phyloP scores from a whole-genome alignment of 2,888 invertebrate species.

The Aricia artaxerxes region DNA sequence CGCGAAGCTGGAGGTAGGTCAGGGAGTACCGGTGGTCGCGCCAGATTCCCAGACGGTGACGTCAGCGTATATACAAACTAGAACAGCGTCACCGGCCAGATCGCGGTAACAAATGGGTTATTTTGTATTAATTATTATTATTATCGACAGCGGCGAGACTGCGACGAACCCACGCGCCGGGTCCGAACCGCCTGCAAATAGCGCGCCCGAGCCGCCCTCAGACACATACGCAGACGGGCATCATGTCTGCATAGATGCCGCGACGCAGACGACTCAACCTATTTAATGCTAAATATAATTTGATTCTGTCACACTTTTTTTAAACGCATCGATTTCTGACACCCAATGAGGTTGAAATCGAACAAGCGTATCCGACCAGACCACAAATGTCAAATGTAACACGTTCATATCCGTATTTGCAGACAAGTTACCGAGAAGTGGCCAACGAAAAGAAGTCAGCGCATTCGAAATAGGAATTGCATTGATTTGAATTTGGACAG shows the following conservation, averaged over 20 bases:
- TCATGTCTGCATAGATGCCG: conserved; percentile 25
- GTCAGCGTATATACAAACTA: conserved; percentile 76
- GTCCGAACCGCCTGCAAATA: conserved; percentile 61
- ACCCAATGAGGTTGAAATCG: not conserved
- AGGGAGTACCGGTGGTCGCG: conserved; percentile 64
- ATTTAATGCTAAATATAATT: conserved; percentile 18
- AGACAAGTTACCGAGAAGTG: not conserved
- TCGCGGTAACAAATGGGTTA: conserved; percentile 71
- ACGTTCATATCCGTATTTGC: not conserved
- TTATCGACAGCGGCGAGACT: conserved; percentile 76
- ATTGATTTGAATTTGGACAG: not conserved
- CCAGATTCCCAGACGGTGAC: conserved; percentile 78
- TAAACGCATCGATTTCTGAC: not conserved
- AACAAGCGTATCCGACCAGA: not conserved
- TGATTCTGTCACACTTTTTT: not conserved
- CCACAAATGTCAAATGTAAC: not conserved
- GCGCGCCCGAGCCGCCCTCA: conserved; percentile 42
- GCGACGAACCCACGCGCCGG: conserved; percentile 72
- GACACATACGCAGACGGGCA: conserved; percentile 36
- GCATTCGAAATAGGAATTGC: not conserved
- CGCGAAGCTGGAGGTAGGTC: conserved; percentile 72
- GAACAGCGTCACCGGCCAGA: conserved; percentile 72
- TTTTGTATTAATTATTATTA: conserved; percentile 73
- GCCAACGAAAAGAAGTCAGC: not conserved
- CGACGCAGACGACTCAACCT: conserved; percentile 9